phyloP scores from a whole-genome alignment of 2,888 invertebrate species.

The Scaptomyza cyrtandrae region DNA sequence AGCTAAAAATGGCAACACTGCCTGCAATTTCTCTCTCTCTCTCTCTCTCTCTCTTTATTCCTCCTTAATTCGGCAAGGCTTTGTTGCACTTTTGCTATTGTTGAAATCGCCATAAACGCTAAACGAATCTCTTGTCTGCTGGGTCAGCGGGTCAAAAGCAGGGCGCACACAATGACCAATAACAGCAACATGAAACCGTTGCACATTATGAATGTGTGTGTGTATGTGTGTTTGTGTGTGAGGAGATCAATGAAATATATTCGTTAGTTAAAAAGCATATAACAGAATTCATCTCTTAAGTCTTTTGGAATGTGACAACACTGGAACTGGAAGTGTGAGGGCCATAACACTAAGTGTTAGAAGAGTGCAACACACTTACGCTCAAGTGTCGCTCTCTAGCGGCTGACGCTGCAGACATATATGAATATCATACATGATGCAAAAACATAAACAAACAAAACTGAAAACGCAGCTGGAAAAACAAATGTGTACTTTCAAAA shows the following conservation, averaged over 20 bases:
- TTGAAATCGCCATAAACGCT: conserved; percentile 54
- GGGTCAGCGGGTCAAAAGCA: conserved; percentile 64
- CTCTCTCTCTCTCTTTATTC: neutral
- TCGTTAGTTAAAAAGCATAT: conserved; percentile 13
- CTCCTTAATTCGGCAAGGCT: neutral
- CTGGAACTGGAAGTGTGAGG: conserved; percentile 18
- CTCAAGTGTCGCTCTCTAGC: conserved; percentile 48
- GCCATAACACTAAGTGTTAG: neutral
- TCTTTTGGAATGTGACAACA: conserved; percentile 24
- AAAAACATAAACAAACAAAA: conserved; percentile 47
- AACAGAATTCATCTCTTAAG: conserved; percentile 1
- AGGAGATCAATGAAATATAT: conserved; percentile 39
- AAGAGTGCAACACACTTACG: conserved; percentile 26
- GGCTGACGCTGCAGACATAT: conserved; percentile 8
- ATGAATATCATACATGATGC: conserved; percentile 11
- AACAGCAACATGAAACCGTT: conserved; percentile 21
- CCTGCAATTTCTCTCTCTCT: conserved; percentile 1
- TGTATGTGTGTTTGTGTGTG: conserved; percentile 21
- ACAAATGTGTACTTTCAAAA: conserved; percentile 18
- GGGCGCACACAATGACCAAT: conserved; percentile 37
- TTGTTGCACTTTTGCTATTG: conserved; percentile 21
- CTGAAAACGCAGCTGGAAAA: conserved; percentile 27
- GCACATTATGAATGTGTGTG: conserved; percentile 21
- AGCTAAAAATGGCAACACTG: conserved; percentile 8
- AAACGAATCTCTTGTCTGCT: conserved; percentile 67